phyloP scores from a whole-genome alignment of 2,888 invertebrate species.

The Pollenia amentaria region DNA sequence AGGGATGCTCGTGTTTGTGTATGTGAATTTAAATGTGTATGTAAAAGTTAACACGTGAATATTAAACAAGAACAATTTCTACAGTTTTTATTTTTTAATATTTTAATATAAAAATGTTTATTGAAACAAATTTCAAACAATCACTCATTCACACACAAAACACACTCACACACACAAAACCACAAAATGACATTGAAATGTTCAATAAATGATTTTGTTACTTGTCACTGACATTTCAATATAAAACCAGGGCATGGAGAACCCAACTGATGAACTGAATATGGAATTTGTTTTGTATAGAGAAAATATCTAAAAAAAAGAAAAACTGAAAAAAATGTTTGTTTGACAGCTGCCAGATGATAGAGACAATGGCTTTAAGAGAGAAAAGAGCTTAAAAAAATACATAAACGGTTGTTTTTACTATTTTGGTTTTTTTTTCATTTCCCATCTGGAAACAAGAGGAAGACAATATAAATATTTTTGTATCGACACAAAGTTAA shows the following conservation, averaged over 20 bases:
- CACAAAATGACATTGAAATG: conserved; percentile 72
- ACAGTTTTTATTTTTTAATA: conserved; percentile 13
- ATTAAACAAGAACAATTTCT: conserved; percentile 6
- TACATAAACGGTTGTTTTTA: not conserved
- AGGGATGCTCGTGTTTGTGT: not conserved
- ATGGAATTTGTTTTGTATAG: conserved; percentile 47
- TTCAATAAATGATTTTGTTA: conserved; percentile 73
- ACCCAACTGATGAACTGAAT: conserved; percentile 44
- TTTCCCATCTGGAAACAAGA: conserved; percentile 11
- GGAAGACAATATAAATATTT: conserved; percentile 32
- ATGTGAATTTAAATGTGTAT: not conserved
- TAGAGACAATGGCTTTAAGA: conserved; percentile 65
- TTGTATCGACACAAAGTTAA: conserved; percentile 28
- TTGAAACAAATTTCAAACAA: conserved; percentile 67
- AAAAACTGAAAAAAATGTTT: conserved; percentile 43
- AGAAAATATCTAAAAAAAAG: conserved; percentile 53
- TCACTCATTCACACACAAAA: conserved; percentile 63
- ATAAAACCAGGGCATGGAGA: conserved; percentile 47
- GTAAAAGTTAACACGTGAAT: not conserved
- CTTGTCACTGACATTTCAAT: conserved; percentile 72
- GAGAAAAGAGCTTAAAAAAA: conserved; percentile 3
- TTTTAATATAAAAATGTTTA: conserved; percentile 61
- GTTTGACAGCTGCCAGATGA: conserved; percentile 72
- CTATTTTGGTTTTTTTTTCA: not conserved
- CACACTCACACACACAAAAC: conserved; percentile 66